A percentile compares a stretch with the other conserved stretches of the same genome.
Conservation (phyloP, 2,888 invertebrate genomes). For the Lepeophtheirus nordmannii region DNA sequence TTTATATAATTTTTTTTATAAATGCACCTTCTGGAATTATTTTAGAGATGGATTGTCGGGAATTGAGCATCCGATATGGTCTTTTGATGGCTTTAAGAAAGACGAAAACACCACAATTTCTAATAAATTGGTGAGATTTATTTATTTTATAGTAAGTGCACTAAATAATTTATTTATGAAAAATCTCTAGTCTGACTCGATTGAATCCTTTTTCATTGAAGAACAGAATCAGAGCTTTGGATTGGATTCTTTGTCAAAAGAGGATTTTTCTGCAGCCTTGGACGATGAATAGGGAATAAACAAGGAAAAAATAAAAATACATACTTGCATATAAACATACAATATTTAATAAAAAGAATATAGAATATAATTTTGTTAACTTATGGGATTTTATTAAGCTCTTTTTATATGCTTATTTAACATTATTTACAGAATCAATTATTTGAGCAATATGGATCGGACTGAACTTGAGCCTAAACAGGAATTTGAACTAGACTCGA, state of each 20-base stretch:
- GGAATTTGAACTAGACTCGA: neutral
- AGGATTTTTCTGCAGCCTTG: neutral
- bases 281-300: neutral
- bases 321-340: neutral
- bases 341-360: neutral
- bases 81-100: neutral
- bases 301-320: too few species aligned
- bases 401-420: too few species aligned
- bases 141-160: neutral
- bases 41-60: too few species aligned
- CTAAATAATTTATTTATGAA: neutral
- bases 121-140: too few species aligned
- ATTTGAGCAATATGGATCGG: neutral
- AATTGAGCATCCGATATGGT: too few species aligned
- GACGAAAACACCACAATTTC: neutral
- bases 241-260: neutral
- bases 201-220: neutral
- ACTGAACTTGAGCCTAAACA: neutral
- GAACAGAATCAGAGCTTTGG: neutral
- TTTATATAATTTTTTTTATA: too few species aligned
- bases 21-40: too few species aligned
- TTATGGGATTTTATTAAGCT: too few species aligned
- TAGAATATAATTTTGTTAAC: neutral
- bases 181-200: neutral
- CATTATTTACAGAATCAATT: neutral